Conservation (phyloP, 2,113 vertebrate species). For the Larimichthys polyactis region DNA sequence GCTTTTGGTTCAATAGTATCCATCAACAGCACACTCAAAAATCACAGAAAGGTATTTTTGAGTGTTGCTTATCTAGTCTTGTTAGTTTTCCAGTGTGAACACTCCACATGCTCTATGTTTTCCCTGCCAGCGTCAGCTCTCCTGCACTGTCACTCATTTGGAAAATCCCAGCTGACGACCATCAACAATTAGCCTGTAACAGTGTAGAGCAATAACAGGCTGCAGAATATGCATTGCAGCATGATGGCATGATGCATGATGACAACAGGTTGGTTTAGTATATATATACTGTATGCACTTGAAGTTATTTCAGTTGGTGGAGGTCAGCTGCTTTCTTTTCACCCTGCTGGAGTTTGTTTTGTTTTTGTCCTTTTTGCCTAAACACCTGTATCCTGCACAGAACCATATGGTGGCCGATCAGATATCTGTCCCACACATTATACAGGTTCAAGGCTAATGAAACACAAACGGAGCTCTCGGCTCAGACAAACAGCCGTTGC, state of each 20-base stretch:
- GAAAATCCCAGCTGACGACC: neutral
- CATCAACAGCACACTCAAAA: neutral
- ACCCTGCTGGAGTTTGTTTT: neutral
- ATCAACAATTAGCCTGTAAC: conserved; percentile 32
- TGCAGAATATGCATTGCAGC: conserved; percentile 4
- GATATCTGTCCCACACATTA: neutral
- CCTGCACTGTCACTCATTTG: neutral
- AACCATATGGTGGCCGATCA: neutral
- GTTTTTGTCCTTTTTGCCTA: neutral
- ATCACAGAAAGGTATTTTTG: neutral
- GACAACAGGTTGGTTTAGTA: no score
- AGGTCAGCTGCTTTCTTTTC: neutral
- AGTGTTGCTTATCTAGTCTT: neutral
- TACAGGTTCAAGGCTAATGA: neutral
- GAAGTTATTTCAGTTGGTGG: neutral
- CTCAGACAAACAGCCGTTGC: neutral
- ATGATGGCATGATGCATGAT: no score
- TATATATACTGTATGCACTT: no score
- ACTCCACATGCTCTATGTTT: neutral
- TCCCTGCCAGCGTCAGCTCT: neutral
- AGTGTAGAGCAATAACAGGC: conserved; percentile 17
- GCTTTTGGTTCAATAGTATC: no score
- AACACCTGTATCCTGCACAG: neutral
- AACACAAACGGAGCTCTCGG: neutral
- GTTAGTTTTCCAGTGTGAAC: neutral